Conservation (phyloP, 1,140 invertebrate species). For the Magallana gigas region DNA sequence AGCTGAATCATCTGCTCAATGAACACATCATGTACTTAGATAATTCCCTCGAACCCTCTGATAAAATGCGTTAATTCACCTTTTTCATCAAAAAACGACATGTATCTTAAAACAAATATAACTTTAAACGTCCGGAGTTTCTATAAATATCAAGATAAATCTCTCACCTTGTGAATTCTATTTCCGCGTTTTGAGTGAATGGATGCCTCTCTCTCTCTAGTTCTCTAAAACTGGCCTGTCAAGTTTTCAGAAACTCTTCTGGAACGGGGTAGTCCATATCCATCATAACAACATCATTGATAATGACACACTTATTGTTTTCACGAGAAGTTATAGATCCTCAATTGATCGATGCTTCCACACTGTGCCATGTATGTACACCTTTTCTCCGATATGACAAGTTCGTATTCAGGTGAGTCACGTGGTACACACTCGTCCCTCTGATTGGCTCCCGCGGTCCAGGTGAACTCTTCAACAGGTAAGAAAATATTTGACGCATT, state of each 20-base stretch:
- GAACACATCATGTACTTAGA: not conserved
- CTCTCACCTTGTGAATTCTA: conserved; percentile 14
- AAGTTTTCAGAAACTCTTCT: not conserved
- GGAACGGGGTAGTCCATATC: not conserved
- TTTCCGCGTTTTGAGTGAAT: conserved; percentile 1
- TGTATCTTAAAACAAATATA: not conserved
- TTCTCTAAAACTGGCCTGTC: not conserved
- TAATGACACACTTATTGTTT: conserved; percentile 9
- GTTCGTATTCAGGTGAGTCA: conserved; percentile 26
- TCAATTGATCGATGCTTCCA: not conserved
- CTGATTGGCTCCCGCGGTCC: not conserved
- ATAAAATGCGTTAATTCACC: no score
- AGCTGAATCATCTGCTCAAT: not conserved
- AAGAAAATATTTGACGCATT: conserved; percentile 28
- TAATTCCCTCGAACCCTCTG: not conserved
- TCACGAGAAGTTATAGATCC: conserved; percentile 18
- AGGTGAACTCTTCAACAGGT: conserved; percentile 35
- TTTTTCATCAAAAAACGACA: not conserved
- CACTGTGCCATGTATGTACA: not conserved
- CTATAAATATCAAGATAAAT: not conserved
- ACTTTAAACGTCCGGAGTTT: not conserved
- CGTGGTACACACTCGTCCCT: not conserved
- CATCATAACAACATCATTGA: not conserved
- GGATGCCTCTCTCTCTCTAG: not conserved
- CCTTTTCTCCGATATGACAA: conserved; percentile 33